Evolutionary conservation across 2,888 invertebrate species (phyloP).

Genomic region (Cremastinae sp.): DNA sequence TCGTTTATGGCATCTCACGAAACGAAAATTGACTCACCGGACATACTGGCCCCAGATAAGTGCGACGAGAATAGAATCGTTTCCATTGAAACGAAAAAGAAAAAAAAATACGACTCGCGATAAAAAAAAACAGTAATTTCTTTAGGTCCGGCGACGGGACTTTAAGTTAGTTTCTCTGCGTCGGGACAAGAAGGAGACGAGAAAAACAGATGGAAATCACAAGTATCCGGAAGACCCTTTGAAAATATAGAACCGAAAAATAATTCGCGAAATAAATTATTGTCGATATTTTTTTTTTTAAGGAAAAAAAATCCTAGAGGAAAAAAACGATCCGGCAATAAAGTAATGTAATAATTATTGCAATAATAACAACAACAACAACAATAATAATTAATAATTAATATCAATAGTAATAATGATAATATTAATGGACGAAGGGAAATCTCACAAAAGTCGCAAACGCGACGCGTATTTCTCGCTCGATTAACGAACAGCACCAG

Average conservation of each 20-base stretch:
- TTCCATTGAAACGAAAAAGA: constrained; percentile 31
- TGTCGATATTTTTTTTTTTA: neutral
- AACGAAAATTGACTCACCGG: constrained; percentile 45
- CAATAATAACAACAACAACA: constrained; percentile 46
- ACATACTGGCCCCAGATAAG: constrained; percentile 49
- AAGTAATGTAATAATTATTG: constrained; percentile 21
- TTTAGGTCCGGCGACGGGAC: too few relatives aligned
- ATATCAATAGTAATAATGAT: constrained; percentile 18
- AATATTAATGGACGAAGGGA: constrained; percentile 25
- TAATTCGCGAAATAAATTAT: constrained; percentile 3
- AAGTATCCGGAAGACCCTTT: too few relatives aligned
- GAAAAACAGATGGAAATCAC: constrained; percentile 20
- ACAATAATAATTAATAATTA: constrained; percentile 32
- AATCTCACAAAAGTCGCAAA: constrained; percentile 42
- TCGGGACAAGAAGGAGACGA: constrained; percentile 39
- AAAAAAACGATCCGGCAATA: constrained; percentile 26
- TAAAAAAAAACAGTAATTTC: too few relatives aligned
- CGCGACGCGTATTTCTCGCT: constrained; percentile 36
- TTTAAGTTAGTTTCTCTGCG: too few relatives aligned
- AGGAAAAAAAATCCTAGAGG: neutral
- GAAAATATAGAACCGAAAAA: neutral
- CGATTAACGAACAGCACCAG: constrained; percentile 54
- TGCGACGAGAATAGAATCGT: constrained; percentile 8
- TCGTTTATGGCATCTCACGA: constrained; percentile 14
- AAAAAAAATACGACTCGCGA: constrained; percentile 22